These are phyloP conservation scores for Actinopyga echinites DNA, from an alignment of 53 echinoderm and acorn worm species.

Conservation along the genomic window DNA sequence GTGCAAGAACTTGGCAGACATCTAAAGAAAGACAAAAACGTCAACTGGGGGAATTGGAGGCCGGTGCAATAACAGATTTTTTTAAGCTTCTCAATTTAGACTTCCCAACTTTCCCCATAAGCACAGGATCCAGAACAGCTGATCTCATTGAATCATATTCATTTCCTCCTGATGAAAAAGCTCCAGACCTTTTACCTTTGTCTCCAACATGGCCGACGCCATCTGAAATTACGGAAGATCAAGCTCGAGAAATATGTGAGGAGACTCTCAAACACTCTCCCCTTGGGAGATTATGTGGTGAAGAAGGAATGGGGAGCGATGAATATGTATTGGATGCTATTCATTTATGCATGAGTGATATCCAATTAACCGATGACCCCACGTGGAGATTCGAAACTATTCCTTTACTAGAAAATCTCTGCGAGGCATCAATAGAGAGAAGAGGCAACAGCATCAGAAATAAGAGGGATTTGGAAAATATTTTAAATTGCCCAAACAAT, in stretches of 20 bases:
- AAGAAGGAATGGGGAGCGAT: conserved; percentile 56
- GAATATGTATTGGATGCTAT: conserved; percentile 87
- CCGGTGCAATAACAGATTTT: conserved; percentile 37
- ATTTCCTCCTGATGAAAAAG: conserved; percentile 76
- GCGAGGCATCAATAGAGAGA: conserved; percentile 77
- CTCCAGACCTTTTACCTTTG: conserved; percentile 64
- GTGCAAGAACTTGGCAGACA: not conserved
- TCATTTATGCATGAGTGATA: conserved; percentile 82
- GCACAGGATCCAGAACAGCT: not conserved
- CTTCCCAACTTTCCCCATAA: conserved; percentile 34
- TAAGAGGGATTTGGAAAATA: not conserved
- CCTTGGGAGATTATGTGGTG: conserved; percentile 68
- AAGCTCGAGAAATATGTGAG: conserved; percentile 77
- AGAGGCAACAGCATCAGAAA: conserved; percentile 19
- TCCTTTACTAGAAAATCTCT: conserved; percentile 84
- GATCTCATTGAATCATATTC: conserved; percentile 56
- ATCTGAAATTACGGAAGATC: conserved; percentile 76
- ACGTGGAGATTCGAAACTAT: conserved; percentile 79
- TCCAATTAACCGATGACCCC: conserved; percentile 89
- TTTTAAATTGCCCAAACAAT: conserved; percentile 83
- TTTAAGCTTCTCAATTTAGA: conserved; percentile 53
- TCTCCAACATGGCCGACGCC: conserved; percentile 78
- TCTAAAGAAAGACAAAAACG: not conserved
- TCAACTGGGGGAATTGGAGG: conserved; percentile 7
- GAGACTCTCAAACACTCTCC: conserved; percentile 66